Base-by-base conservation (phyloP, 2,888 invertebrate genomes). In the Xestia sexstrigata region DNA sequence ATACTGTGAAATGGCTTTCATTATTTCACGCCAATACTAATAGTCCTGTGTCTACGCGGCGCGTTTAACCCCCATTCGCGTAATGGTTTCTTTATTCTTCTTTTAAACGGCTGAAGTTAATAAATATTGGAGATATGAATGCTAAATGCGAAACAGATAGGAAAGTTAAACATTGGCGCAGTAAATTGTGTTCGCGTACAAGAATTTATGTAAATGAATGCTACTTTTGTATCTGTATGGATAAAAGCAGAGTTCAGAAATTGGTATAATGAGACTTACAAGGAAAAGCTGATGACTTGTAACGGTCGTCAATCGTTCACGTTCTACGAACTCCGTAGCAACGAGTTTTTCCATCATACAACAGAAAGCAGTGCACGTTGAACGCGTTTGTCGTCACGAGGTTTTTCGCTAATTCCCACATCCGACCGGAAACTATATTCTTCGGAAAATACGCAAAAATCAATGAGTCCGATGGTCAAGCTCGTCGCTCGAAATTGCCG, bases 21-120 rank as follows among this genome's bases (percentile, higher is more conserved):
- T 95, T 95, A 95, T 95, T 95, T 93, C 93, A 94, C 93, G 94
- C 95, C 93, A 93, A 91, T 93, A 93, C 94, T 94, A 94, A 95
- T 95, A 95, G 93, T 91, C 90, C 87, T 90, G 85, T 91, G 90
- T 92, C 91, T 92, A 89, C 88, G 90, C 90, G 88, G 86, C 81
- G 87, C 88, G 86, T 91, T 91, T 89, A 88, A 88, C 86, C 85
- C 78, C 88, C 81, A 89, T 88, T 85, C 83, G 80, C 76, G 81
- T 87, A 89, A 86, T 87, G 85, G 82, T 84, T 87, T 83, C 70
- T 86, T 84, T 83, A 84, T 89, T 83, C 76, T 78, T 80, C 71
- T 88, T 84, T 74, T 80, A 74, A 66, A 26, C 52, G 55, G 62
- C 45, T 67, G 39, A 69, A 71, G 76, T 63, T 70, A 77, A 87